phyloP scores from a whole-genome alignment of 2,113 vertebrate genomes.

The Ondatra zibethicus region DNA sequence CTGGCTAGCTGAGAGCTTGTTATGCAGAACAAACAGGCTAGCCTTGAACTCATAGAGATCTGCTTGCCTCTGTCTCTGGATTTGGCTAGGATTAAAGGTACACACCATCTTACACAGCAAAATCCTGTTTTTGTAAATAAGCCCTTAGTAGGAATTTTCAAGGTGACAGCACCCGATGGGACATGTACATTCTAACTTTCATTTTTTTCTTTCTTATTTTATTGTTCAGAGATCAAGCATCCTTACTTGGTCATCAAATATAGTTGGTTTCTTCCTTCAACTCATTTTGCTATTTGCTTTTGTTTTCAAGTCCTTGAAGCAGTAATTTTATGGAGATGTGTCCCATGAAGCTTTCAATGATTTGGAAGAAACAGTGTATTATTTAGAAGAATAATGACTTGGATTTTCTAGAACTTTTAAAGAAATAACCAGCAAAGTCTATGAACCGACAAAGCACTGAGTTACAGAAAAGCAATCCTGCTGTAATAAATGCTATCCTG shows the following conservation, averaged over 20 bases:
- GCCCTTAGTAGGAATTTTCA: not conserved
- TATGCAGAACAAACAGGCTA: not conserved
- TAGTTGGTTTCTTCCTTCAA: slow-evolving; percentile 1
- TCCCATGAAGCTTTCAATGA: not conserved
- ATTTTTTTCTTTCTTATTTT: not conserved
- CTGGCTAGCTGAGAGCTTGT: not conserved
- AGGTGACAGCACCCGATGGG: not conserved
- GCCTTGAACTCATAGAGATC: not conserved
- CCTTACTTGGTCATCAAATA: not conserved
- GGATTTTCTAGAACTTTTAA: slow-evolving; percentile 46
- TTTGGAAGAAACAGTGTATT: not conserved
- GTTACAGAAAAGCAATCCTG: not conserved
- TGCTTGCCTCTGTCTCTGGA: not conserved
- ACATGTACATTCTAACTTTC: not conserved
- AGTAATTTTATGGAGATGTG: slow-evolving; percentile 2
- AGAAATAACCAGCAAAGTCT: not conserved
- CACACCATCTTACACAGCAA: not conserved
- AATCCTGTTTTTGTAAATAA: slow-evolving; percentile 23
- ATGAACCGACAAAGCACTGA: not conserved
- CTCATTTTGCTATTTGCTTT: slow-evolving; percentile 34
- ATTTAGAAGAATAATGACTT: not conserved
- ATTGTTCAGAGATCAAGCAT: slow-evolving; percentile 23
- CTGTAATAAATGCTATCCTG: not conserved
- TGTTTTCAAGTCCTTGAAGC: not conserved
- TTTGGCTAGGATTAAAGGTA: not conserved